Conservation (phyloP, 2,113 vertebrate species). For the Halcyon senegalensis region DNA sequence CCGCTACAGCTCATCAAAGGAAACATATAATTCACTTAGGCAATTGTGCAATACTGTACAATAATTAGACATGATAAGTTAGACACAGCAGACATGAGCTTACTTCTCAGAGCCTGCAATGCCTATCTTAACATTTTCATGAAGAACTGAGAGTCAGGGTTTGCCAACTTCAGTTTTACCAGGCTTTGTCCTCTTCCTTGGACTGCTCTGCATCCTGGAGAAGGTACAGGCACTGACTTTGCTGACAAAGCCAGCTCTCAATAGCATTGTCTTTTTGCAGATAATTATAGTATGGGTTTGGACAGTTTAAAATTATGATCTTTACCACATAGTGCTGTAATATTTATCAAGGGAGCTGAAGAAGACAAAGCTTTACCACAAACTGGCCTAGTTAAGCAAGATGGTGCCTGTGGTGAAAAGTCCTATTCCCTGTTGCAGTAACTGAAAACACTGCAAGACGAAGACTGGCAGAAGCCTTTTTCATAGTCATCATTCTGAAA, state of each 20-base stretch:
- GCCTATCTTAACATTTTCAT: neutral
- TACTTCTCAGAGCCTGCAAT: neutral
- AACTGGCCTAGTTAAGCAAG: neutral
- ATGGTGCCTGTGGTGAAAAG: constrained; percentile 10
- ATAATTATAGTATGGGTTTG: neutral
- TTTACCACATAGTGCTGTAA: neutral
- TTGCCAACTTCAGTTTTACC: neutral
- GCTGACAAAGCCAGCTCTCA: neutral
- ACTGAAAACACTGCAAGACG: neutral
- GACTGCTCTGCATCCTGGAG: neutral
- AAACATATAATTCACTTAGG: neutral
- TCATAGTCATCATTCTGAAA: neutral
- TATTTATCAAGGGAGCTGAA: neutral
- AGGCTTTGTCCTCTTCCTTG: neutral
- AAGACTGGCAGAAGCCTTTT: neutral
- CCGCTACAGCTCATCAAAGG: neutral
- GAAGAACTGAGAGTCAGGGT: neutral
- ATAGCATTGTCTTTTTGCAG: neutral
- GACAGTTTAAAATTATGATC: neutral
- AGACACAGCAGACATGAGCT: neutral
- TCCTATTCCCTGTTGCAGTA: neutral
- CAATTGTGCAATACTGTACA: neutral
- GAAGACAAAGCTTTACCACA: constrained; percentile 35
- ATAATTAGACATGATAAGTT: neutral
- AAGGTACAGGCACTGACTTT: neutral